Evolutionary conservation across 2,113 vertebrate species (phyloP), one percentile per base, ranked within the genome.

Genomic region (Forbesichthys agassizii): DNA sequence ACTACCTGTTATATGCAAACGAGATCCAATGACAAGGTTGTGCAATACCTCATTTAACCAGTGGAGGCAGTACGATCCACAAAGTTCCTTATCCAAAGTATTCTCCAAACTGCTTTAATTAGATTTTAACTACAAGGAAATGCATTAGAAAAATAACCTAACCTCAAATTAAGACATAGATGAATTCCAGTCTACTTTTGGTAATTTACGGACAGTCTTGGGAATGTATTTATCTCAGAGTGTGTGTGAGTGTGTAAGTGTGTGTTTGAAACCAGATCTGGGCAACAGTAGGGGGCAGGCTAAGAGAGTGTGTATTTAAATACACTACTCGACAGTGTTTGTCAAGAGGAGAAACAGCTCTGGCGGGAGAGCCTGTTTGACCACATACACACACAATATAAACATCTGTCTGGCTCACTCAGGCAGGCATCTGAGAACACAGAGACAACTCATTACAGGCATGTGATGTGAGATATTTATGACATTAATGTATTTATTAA

Each of bases 241-340:
- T 83, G 78, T 79, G 83, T 80, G 69, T 78, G 74, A 82, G 71
- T 80, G 67, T 67, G 80, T 82, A 33, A 18, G 56, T 86, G 84
- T 86, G 86, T 85, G 83, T 88, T 81, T 84, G 88, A 91, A 86
- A 79, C 77, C 74, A 77, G 84, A 79, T 73, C 85, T 89, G 86
- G 88, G 84, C 85, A 91, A 91, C 92, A 93, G 90, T 92, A 92
- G 90, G 90, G 91, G 90, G 90, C 91, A 93, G 90, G 86, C 92
- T 93, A 92, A 91, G 92, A 93, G 88, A 92, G 91, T 87, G 82
- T 91, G 90, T 90, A 91, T 92, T 92, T 86, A 90, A 92, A 92
- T 92, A 86, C 78, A 82, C 81, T 74, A 83, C 75, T 84, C 70
- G 73, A 87, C 70, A 62, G 81, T 77, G 84, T 86, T 84, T 82